Evolutionary conservation across 2,113 vertebrate genomes (phyloP).

Genomic region (Ammodytes dubius): DNA sequence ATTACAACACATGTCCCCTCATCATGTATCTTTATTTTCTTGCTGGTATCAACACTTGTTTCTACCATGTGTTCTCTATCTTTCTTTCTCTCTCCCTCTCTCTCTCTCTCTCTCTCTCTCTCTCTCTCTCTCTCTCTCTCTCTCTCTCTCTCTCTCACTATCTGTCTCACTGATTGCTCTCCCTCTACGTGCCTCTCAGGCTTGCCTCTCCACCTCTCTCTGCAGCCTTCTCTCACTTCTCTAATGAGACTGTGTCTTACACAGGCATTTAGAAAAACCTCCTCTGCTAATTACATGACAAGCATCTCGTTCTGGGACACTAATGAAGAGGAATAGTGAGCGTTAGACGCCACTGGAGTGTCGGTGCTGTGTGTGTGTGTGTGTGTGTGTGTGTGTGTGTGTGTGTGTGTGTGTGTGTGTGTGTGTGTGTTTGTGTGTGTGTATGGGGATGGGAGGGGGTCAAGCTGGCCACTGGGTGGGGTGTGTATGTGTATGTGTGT

Average conservation of each 20-base stretch:
- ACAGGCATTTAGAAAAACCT: slow-evolving; percentile 72
- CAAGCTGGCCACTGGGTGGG: slow-evolving; percentile 57
- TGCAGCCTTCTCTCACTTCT: slow-evolving; percentile 53
- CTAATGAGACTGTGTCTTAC: slow-evolving; percentile 77
- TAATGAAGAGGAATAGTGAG: slow-evolving; percentile 82
- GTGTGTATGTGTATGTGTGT: slow-evolving; percentile 47
- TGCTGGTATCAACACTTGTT: slow-evolving; percentile 36
- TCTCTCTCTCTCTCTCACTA: slow-evolving; percentile 12
- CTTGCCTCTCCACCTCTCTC: slow-evolving; percentile 39
- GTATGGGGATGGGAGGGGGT: slow-evolving; percentile 13
- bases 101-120: slow-evolving; percentile 16
- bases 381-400: slow-evolving; percentile 23
- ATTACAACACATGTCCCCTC: slow-evolving; percentile 27
- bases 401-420: slow-evolving; percentile 9
- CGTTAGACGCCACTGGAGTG: slow-evolving; percentile 69
- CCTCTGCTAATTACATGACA: slow-evolving; percentile 82
- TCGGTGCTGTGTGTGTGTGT: slow-evolving; percentile 15
- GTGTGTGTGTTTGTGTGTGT: slow-evolving; percentile 21
- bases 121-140: slow-evolving; percentile 3
- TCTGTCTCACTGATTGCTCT: slow-evolving; percentile 25
- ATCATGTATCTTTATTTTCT: slow-evolving; percentile 29
- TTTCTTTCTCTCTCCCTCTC: not conserved
- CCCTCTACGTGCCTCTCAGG: slow-evolving; percentile 35
- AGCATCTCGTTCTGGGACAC: slow-evolving; percentile 79
- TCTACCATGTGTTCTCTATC: not conserved